Evolutionary conservation across 2,113 vertebrate genomes (phyloP).

Genomic region (Aleadryas rufinucha): DNA sequence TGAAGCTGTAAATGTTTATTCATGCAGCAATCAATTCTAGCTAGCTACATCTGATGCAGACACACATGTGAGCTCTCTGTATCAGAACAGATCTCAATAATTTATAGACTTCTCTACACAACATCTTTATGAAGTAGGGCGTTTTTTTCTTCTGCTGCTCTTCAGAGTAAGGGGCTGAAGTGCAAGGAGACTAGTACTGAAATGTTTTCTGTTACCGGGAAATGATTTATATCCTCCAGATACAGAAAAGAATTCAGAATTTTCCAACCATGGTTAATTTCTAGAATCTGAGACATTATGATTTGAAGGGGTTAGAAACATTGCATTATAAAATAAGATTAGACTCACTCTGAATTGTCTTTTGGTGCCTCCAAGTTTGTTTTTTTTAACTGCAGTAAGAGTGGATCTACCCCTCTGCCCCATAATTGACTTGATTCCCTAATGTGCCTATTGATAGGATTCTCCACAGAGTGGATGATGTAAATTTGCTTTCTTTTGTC

Average conservation of each 20-base stretch:
- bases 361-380: background rate
- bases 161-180: background rate
- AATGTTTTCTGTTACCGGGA: background rate
- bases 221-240: background rate
- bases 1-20: slow-evolving; percentile 42
- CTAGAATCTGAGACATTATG: background rate
- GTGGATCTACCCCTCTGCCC: background rate
- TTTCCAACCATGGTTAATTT: background rate
- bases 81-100: background rate
- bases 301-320: background rate
- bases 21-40: slow-evolving; percentile 22
- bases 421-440: background rate
- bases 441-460: background rate
- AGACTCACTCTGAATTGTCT: background rate
- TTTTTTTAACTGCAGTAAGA: background rate
- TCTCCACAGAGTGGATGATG: background rate
- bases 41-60: background rate
- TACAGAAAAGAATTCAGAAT: background rate
- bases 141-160: background rate
- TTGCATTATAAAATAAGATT: background rate
- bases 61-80: background rate
- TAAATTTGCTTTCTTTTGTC: background rate
- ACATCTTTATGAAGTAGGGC: background rate
- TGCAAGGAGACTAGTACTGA: background rate
- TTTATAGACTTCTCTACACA: background rate